phyloP scores from a whole-genome alignment of 2,113 vertebrate genomes.

The Salvelinus alpinus region DNA sequence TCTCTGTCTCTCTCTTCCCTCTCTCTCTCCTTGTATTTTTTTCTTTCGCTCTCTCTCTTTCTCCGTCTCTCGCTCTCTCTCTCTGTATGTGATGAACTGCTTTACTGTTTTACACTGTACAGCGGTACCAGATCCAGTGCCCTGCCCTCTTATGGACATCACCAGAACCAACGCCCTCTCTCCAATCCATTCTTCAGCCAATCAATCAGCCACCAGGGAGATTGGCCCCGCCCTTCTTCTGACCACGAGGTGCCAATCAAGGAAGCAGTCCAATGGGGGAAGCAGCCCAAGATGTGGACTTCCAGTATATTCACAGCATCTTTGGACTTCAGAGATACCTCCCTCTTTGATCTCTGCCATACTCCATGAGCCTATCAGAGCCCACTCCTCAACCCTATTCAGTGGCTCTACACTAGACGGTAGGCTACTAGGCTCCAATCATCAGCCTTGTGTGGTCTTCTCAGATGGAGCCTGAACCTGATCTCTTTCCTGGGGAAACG shows the following conservation, averaged over 20 bases:
- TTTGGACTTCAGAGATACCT: too few species aligned
- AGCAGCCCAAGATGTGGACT: neutral
- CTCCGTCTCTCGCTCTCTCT: constrained; percentile 17
- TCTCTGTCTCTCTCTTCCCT: too few species aligned
- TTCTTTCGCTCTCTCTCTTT: too few species aligned
- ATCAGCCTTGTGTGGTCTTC: constrained; percentile 75
- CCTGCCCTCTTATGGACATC: constrained; percentile 62
- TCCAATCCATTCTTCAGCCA: constrained; percentile 59
- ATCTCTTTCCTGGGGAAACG: constrained; percentile 76
- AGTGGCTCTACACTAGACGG: too few species aligned
- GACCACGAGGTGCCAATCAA: constrained; percentile 23
- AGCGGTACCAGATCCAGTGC: constrained; percentile 63
- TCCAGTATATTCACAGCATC: neutral
- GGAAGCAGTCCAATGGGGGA: too few species aligned
- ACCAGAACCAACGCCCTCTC: constrained; percentile 50
- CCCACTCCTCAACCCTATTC: too few species aligned
- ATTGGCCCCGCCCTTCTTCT: constrained; percentile 18
- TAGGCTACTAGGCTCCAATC: constrained; percentile 25
- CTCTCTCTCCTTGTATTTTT: too few species aligned
- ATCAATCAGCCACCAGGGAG: constrained; percentile 47
- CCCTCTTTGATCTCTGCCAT: too few species aligned
- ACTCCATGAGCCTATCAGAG: too few species aligned
- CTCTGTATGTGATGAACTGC: constrained; percentile 49
- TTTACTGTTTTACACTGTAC: constrained; percentile 46
- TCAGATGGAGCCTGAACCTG: constrained; percentile 73